Base-by-base conservation (phyloP, 1,140 invertebrate genomes). In the Conus betulinus region DNA sequence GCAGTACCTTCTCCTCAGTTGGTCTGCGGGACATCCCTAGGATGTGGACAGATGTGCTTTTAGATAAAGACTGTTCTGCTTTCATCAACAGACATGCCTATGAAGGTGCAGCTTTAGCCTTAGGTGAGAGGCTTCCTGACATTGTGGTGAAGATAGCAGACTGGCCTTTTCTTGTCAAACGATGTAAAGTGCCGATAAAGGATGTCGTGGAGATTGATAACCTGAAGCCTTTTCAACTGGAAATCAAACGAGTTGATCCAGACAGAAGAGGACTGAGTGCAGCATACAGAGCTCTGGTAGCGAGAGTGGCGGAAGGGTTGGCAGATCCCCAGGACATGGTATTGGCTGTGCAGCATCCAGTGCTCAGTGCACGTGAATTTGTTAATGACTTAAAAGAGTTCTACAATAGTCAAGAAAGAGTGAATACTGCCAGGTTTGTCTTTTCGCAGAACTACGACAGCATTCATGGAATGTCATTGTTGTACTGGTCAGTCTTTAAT, bases 401-500 rank as follows among this genome's bases (percentile, higher is more conserved):
- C 7, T 11, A 39, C 25, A 1, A 7, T 17, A 39, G 20, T 51
- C 79, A 81, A 6, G 15, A 53, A 23, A 23, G 7, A 51, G 79
- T 7, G 7, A 51, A 51, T 23, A 39, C 13, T 6, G 17, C 39
- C 27, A 81, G 25, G 23, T 8, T 53, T 23, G 23, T 71, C 23
- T 51, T 81, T 23, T 23, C 39, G 3, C 15, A 53, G 8, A 81
- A 10, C 79, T 53, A 6, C 8, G 79, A 81, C 79, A 81, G 79
- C 15, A 53, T 17, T 6, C 79, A 81, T 17, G 20, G 39, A 6
- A 51, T 13, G 17, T 81, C 79, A 1, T 17, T 81, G 7, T 51
- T 81, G 79, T 81, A 81, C 51, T 81, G 79, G 79, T 53, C 79
- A 6, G 8, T 81, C 8, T 81, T 81, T 13, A 81, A 81, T 13